Base-by-base conservation (phyloP, 2,888 invertebrate species). In the Ichneumoninae sp. region DNA sequence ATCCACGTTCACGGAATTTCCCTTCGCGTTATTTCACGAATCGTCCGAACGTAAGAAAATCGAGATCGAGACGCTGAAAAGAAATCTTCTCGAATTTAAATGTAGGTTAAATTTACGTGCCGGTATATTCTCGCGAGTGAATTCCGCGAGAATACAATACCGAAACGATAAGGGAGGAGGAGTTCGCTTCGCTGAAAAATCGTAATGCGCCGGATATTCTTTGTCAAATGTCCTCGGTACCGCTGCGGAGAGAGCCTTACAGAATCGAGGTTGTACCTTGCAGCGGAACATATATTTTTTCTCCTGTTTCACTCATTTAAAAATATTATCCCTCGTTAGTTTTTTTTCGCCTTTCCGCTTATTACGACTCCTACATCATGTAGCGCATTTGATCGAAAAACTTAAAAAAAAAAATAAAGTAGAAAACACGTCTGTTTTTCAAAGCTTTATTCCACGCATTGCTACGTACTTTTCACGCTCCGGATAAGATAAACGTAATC, bases 111-210 rank as follows among this genome's bases (percentile, higher is more conserved):
- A 36, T 66, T 70, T 66, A 47, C 44, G 30, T 40, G 19, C 57
- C 30, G 47, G 54, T 65, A 50, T 70, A 83, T 83, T 60, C 54
- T 63, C 71, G 79, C 70, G 70, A 75, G 74, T 73, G 78, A 75
- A 78, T 60, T 66, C 36, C 22, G 30, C 10, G 16, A 22, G 50
- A 75, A 8, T 33, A 76, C 78, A 82, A 79, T 79, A 54, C 70
- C 65, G 57, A 70, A 69, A 71, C 52, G 57, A 71, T 57, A 44
- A 69, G 66, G 50, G 57, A 78, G 40, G 40, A 70, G 66, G 44
- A 44, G 57, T 78, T 73, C 63, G 70, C 52, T 78, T 44, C 82
- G 78, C 54, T 75, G 70, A 57, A 79, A 68, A 85, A 65, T 81
- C 69, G 50, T 47, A 74, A 65, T 65, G 68, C 77, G 40, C 47